Base-by-base conservation (phyloP, 2,888 invertebrate species). In the Cybosia mesomella region DNA sequence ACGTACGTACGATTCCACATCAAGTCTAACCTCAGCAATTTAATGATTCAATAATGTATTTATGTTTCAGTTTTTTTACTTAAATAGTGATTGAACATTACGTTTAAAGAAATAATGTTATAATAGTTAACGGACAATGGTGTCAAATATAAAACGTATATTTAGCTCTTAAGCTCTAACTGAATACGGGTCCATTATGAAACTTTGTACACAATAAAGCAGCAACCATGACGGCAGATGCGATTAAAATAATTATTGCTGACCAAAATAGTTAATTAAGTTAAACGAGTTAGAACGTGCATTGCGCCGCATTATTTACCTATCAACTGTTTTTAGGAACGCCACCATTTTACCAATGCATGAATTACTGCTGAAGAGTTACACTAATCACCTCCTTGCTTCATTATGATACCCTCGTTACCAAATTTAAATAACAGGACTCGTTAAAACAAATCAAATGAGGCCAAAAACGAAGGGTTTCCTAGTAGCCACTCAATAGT, bases 241-340 rank as follows among this genome's bases (percentile, higher is more conserved):
- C 79, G 85, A 88, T 89, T 88, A 89, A 86, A 89, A 84, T 88
- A 87, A 89, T 86, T 82, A 89, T 87, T 74, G 74, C 85, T 89
- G 87, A 91, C 89, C 89, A 90, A 85, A 87, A 86, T 86, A 85
- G 83, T 85, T 88, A 88, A 91, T 89, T 89, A 87, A 83, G 80
- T 86, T 82, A 79, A 80, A 81, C 81, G 84, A 83, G 81, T 84
- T 80, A 82, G 76, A 82, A 79, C 76, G 74, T 76, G 69, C 74
- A 74, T 64, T 75, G 75, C 43, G 66, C 58, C 66, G 71, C 57
- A 59, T 71, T 66, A 55, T 34, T 43, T 57, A 66, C 39, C 36
- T 68, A 64, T 71, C 74, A 79, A 75, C 67, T 75, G 73, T 73
- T 73, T 70, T 72, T 72, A 61, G 65, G 66, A 71, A 69, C 68